Conservation (phyloP, 1,140 invertebrate species). For the Solenopsis fugax region DNA sequence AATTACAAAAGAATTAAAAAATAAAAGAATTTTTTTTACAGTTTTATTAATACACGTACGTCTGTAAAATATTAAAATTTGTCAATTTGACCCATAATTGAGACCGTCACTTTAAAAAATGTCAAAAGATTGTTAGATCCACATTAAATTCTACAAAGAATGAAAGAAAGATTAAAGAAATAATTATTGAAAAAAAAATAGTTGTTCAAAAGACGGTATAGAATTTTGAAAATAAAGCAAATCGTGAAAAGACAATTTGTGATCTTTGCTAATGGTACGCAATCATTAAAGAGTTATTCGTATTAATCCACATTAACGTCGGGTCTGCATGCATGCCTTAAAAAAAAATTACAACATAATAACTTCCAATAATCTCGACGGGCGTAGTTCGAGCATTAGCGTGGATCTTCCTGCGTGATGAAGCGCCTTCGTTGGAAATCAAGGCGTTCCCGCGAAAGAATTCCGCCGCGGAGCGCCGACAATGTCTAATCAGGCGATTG, state of each 20-base stretch:
- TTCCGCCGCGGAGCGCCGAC: conserved; percentile 50
- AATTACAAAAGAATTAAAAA: too few species aligned
- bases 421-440: conserved; percentile 62
- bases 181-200: background rate
- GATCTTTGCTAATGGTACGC: background rate
- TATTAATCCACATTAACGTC: conserved; percentile 27
- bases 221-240: background rate
- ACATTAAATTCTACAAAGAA: background rate
- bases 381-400: background rate
- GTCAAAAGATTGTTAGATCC: background rate
- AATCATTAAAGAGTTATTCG: background rate
- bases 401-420: conserved; percentile 58
- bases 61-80: too few species aligned
- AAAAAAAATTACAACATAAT: conserved; percentile 12
- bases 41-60: too few species aligned
- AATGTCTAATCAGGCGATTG: conserved; percentile 74
- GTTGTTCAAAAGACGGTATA: background rate
- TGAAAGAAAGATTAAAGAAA: background rate
- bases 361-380: conserved; percentile 19
- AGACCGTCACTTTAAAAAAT: too few species aligned
- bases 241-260: background rate
- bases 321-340: background rate
- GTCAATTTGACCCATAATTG: too few species aligned
- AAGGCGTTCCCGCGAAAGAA: conserved; percentile 65
- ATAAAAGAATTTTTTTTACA: too few species aligned